Evolutionary conservation across 2,113 vertebrate species (phyloP), one percentile per base, ranked within the genome.

Genomic region (Barnardius zonarius): DNA sequence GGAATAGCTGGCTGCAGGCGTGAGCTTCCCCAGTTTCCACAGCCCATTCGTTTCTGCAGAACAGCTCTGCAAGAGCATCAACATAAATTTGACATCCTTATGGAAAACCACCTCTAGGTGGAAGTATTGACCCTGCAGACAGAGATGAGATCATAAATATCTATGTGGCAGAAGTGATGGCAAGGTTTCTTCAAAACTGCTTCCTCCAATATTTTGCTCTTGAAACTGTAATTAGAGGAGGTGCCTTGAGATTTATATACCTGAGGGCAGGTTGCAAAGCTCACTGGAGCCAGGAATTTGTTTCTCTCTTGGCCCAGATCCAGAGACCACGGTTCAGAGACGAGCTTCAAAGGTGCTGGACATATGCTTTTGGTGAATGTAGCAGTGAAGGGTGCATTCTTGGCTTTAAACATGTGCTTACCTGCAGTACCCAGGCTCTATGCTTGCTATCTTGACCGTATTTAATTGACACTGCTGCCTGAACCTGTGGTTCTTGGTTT

Each of bases 21-120:
- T 17, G 25, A 95, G 66, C 57, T 79, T 91, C 73, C 31, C 31
- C 86, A n/a, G 52, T 46, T 49, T 80, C 41, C 3, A 2, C 3
- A 2, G 62, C 70, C 79, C 81, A 62, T 76, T 91, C 44, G 54
- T 76, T 92, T 92, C 84, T 95, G 86, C 83, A 85, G 88, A 93
- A 85, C 0, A 4, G 33, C 27, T 83, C 78, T 31, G 77, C 91
- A 67, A 83, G 92, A 92, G 54, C 5, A 0, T 94, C 86, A 87
- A 82, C 52, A 59, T 93, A 93, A 95, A 96, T 93, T 92, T 87
- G 84, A 89, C 81, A 85, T 76, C 85, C 88, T 83, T 96, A 80
- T 37, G 67, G 93, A 83, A 95, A 96, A 90, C 88, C 81, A 97
- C 96, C 96, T 96, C 96, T 97, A 96, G 96, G 96, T 97, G 96